Evolutionary conservation across 2,888 invertebrate genomes (phyloP), one percentile per base, ranked within the genome.

Genomic region (Cetonia aurata): DNA sequence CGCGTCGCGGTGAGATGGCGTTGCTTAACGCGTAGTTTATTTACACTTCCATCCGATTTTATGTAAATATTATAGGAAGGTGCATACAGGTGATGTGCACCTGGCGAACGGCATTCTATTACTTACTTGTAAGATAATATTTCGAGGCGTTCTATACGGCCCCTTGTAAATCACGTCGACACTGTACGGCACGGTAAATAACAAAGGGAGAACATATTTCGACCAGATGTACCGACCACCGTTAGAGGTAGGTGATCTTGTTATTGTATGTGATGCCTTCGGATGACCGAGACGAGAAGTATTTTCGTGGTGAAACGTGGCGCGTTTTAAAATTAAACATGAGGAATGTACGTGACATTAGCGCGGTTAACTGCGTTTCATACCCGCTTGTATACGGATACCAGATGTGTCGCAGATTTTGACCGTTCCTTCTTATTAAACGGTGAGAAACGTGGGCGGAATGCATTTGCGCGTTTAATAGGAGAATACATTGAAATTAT

Each of bases 401-500:
- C 62, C 69, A 69, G 69, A 69, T 69, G 69, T 42, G 42, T 31
- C 33, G 69, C 69, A 69, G 69, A 69, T 62, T 69, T 69, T 37
- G 37, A 37, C 37, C 37, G 37, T 37, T 10, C 1, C 37, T 37
- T n/a, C n/a, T n/a, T n/a, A n/a, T n/a, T 37, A 8, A 37, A 37
- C 37, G 37, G 37, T 37, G 37, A 37, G 37, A 37, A 37, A 37
- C 37, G 37, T 37, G 37, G 37, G 10, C 37, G 37, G 37, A 37
- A 37, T 37, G 8, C 6, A 37, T 10, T 37, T 37, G 10, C 37
- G 37, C 37, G 6, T 37, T 37, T 8, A 37, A 37, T 10, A n/a
- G n/a, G 37, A 10, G 10, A 37, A 37, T 37, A 8, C 1, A 37
- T 37, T 37, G 10, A 37, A 37, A 37, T 37, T 8, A 37, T 10